Conservation (phyloP, 1,140 invertebrate species). For the Solenopsis invicta region DNA sequence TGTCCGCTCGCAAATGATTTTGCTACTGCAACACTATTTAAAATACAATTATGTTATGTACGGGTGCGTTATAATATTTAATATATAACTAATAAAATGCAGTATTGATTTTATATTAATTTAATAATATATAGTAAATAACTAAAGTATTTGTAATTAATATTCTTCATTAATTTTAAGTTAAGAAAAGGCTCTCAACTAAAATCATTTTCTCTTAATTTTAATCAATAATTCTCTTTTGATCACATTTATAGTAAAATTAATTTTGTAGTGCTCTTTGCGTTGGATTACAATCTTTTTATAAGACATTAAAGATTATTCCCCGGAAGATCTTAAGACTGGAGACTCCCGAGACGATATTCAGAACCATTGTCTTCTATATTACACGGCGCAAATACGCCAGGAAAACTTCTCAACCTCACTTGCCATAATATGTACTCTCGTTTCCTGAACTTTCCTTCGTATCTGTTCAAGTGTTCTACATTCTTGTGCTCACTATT, state of each 20-base stretch:
- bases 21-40: background rate
- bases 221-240: too few relatives aligned
- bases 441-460: constrained; percentile 58
- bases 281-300: constrained; percentile 22
- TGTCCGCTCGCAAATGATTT: background rate
- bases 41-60: background rate
- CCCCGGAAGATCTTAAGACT: constrained; percentile 12
- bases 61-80: background rate
- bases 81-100: background rate
- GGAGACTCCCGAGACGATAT: background rate
- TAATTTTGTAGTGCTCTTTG: constrained; percentile 3
- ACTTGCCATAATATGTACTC: constrained; percentile 47
- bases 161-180: background rate
- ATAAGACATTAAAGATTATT: constrained; percentile 52
- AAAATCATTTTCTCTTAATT: background rate
- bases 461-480: constrained; percentile 35
- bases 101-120: background rate
- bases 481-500: background rate
- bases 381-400: constrained; percentile 55
- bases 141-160: background rate
- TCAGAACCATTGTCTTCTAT: constrained; percentile 50
- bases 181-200: background rate
- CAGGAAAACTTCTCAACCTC: constrained; percentile 44
- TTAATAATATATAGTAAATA: background rate
- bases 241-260: background rate